These are phyloP conservation scores for Falco concolor DNA, from an alignment of 2,797 vertebrate genomes.

Conservation along the genomic window DNA sequence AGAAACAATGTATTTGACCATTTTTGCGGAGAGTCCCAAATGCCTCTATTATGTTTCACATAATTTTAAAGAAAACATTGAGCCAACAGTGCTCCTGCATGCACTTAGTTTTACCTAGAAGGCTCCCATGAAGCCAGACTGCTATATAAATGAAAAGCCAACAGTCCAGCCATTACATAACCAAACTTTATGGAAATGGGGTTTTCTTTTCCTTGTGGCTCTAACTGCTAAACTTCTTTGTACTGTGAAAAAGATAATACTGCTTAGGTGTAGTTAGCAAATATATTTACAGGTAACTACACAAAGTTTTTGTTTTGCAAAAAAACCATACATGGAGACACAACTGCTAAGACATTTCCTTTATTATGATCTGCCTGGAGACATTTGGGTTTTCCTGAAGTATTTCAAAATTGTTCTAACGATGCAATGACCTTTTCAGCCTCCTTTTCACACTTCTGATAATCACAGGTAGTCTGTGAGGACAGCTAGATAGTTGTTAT, in stretches of 20 bases:
- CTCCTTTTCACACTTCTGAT: not conserved
- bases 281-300: not conserved
- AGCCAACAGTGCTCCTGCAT: not conserved
- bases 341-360: not conserved
- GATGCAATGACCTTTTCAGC: not conserved
- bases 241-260: not conserved
- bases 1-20: not conserved
- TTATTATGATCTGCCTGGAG: slow-evolving; percentile 4
- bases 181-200: not conserved
- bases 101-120: not conserved
- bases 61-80: not conserved
- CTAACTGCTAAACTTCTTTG: not conserved
- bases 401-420: not conserved
- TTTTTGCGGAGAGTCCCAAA: not conserved
- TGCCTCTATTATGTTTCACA: not conserved
- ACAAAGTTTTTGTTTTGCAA: not conserved
- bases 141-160: not conserved
- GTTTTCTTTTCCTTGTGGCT: not conserved
- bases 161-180: too few relatives aligned
- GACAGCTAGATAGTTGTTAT: not conserved
- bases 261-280: not conserved
- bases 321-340: not conserved
- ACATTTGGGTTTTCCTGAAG: not conserved
- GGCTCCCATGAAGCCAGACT: not conserved
- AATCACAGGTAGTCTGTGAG: not conserved